Evolutionary conservation across 1,140 invertebrate genomes (phyloP).

Genomic region (Brachionus rubens): DNA sequence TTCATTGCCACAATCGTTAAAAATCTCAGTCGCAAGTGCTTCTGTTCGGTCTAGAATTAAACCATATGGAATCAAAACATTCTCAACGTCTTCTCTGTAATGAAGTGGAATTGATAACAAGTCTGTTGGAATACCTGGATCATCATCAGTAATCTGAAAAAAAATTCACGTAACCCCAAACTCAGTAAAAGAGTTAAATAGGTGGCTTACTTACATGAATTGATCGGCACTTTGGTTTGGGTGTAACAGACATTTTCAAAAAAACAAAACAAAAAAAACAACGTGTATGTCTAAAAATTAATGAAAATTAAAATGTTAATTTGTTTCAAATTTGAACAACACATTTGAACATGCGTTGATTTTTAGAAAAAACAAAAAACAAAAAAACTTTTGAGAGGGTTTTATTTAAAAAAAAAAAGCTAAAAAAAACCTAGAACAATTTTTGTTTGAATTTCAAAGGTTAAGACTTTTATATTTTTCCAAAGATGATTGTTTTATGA

Average conservation of each 20-base stretch:
- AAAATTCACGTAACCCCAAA: not conserved
- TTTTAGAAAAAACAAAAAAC: no score
- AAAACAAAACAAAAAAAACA: not conserved
- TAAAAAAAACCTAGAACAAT: no score
- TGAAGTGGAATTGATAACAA: conserved; percentile 65
- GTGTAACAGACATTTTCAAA: conserved; percentile 12
- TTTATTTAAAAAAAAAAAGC: not conserved
- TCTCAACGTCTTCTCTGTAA: conserved; percentile 64
- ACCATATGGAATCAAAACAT: conserved; percentile 65
- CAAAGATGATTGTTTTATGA: conserved; percentile 22
- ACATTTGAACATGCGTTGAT: no score
- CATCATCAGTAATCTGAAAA: conserved; percentile 62
- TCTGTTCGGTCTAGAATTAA: conserved; percentile 65
- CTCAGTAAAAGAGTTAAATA: not conserved
- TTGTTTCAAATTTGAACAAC: no score
- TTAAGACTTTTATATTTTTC: not conserved
- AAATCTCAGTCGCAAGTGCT: conserved; percentile 65
- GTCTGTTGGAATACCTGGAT: conserved; percentile 61
- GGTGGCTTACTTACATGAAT: not conserved
- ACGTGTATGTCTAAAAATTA: no score
- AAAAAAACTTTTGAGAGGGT: no score
- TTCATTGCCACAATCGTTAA: conserved; percentile 61
- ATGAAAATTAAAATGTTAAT: no score
- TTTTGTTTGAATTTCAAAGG: not conserved
- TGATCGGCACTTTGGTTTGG: conserved; percentile 11